Conservation (phyloP, 2,113 vertebrate species). For the Eretmochelys imbricata region DNA sequence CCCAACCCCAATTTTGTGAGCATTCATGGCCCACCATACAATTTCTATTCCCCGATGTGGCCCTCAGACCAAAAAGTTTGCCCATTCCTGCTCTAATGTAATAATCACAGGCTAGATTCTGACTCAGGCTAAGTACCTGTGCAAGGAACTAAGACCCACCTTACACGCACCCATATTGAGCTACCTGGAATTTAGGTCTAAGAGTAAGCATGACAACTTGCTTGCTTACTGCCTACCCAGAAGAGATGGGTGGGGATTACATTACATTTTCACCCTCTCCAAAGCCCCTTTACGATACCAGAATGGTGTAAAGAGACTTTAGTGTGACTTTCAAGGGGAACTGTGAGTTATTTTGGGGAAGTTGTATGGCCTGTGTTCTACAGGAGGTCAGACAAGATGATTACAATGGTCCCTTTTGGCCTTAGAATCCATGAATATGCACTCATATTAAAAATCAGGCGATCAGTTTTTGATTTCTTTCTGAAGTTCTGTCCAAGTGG, state of each 20-base stretch:
- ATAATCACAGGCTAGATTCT: conserved; percentile 16
- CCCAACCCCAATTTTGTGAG: too few species aligned
- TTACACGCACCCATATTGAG: not conserved
- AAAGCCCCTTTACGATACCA: not conserved
- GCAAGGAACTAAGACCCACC: not conserved
- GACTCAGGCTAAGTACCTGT: not conserved
- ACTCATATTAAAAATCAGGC: not conserved
- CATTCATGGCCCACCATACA: too few species aligned
- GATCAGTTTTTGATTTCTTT: not conserved
- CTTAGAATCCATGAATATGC: not conserved
- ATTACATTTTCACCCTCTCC: not conserved
- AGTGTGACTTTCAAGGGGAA: not conserved
- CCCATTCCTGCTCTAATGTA: not conserved
- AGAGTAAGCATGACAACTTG: fast-evolving
- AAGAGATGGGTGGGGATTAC: not conserved
- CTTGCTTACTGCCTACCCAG: not conserved
- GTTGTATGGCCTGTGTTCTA: not conserved
- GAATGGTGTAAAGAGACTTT: not conserved
- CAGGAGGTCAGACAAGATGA: not conserved
- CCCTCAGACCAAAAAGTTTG: too few species aligned
- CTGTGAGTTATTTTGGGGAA: not conserved
- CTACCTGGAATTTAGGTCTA: not conserved
- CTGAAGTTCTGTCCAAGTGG: not conserved
- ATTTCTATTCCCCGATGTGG: too few species aligned
- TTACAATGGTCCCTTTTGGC: not conserved